phyloP scores from a whole-genome alignment of 2,113 vertebrate species.

The Genyomyrus donnyi region DNA sequence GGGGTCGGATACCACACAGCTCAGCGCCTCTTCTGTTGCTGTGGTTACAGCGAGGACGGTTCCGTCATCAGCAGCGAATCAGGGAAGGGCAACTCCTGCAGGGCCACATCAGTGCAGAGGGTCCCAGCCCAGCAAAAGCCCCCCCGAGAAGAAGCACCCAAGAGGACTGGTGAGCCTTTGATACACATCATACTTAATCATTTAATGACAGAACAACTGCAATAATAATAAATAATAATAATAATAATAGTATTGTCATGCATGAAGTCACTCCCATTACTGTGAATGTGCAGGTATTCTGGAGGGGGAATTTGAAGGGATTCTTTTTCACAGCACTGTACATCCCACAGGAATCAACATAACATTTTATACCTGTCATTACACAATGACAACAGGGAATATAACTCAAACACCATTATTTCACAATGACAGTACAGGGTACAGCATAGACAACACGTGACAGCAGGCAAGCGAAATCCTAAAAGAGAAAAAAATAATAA shows the following conservation, averaged over 20 bases:
- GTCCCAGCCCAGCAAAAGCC: constrained; percentile 58
- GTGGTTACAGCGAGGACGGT: constrained; percentile 88
- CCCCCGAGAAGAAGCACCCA: constrained; percentile 35
- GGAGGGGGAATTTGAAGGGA: background rate
- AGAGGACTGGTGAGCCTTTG: constrained; percentile 33
- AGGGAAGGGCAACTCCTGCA: constrained; percentile 80
- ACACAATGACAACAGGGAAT: background rate
- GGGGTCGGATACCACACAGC: constrained; percentile 17
- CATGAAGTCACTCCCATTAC: background rate
- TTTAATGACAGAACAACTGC: background rate
- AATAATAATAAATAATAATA: background rate
- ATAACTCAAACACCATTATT: background rate
- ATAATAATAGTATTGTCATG: background rate
- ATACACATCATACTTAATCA: background rate
- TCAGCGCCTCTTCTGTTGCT: constrained; percentile 73
- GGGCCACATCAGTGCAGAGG: constrained; percentile 75
- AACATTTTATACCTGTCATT: background rate
- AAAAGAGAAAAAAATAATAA: background rate
- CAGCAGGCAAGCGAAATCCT: background rate
- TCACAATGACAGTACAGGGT: background rate
- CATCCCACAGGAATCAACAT: background rate
- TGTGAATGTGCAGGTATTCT: background rate
- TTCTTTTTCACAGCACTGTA: background rate
- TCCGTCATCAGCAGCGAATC: constrained; percentile 88
- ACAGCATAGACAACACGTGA: background rate